Evolutionary conservation across 2,113 vertebrate genomes (phyloP).

Genomic region (Forbesichthys papilliferus): DNA sequence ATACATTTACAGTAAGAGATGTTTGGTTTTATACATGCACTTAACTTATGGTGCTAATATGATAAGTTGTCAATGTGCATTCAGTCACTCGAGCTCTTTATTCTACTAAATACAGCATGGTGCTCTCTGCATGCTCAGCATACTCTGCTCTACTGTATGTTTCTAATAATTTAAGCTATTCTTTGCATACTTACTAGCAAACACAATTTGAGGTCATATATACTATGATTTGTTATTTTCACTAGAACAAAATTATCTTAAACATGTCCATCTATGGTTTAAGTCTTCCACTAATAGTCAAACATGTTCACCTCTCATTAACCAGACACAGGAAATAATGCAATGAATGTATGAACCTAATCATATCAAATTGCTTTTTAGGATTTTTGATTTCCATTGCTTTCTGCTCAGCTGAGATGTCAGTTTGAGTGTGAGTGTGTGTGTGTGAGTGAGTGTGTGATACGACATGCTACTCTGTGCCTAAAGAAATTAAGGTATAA

Average conservation of each 20-base stretch:
- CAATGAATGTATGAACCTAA: constrained; percentile 65
- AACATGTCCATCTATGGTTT: constrained; percentile 17
- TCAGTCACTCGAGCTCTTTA: constrained; percentile 41
- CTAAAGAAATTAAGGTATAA: too few relatives aligned
- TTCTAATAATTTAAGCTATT: constrained; percentile 30
- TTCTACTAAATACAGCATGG: constrained; percentile 45
- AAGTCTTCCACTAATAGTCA: constrained; percentile 63
- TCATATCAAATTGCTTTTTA: neutral
- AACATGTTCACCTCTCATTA: constrained; percentile 26
- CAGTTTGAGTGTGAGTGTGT: neutral
- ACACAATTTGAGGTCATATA: constrained; percentile 17
- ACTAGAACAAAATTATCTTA: constrained; percentile 18
- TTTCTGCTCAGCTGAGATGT: constrained; percentile 23
- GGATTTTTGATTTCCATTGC: neutral
- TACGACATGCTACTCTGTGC: too few relatives aligned
- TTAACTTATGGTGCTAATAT: constrained; percentile 72
- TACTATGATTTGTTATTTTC: constrained; percentile 24
- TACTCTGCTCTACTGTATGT: constrained; percentile 25
- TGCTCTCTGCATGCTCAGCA: constrained; percentile 57
- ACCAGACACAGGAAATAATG: constrained; percentile 24
- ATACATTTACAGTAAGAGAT: constrained; percentile 34
- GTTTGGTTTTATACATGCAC: constrained; percentile 32
- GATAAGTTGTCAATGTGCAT: constrained; percentile 51
- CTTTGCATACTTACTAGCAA: constrained; percentile 12
- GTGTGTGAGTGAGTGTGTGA: too few relatives aligned